Evolutionary conservation across 1,140 invertebrate species (phyloP).

Genomic region (Scaptomyza hsui): DNA sequence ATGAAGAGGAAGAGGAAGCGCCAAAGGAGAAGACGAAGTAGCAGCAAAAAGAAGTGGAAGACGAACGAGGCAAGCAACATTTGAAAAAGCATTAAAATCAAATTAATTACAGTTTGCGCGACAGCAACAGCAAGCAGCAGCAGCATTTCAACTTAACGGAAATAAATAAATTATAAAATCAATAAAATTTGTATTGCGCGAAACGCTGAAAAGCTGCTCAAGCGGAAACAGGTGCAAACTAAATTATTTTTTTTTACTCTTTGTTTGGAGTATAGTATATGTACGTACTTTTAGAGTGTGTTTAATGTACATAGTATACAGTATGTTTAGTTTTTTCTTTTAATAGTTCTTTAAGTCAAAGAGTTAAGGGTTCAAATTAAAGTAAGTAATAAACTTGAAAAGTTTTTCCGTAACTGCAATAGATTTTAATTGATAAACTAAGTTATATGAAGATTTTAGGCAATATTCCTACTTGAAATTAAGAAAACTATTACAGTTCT

Average conservation of each 20-base stretch:
- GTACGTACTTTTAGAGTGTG: no score
- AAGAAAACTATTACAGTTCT: no score
- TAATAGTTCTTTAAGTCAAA: no score
- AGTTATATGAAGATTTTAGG: no score
- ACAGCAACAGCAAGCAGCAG: conserved; percentile 34
- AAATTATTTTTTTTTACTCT: background rate
- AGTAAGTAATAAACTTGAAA: no score
- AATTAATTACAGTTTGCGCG: conserved; percentile 76
- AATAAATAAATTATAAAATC: conserved; percentile 82
- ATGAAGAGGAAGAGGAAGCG: background rate
- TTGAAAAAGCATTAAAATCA: conserved; percentile 81
- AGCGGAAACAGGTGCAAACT: conserved; percentile 21
- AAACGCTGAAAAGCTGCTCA: conserved; percentile 20
- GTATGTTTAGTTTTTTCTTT: no score
- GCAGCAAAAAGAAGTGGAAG: background rate
- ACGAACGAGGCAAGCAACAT: conserved; percentile 31
- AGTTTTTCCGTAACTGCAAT: no score
- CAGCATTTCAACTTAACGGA: conserved; percentile 23
- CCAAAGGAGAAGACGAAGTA: background rate
- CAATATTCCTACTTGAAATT: no score
- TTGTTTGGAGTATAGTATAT: no score
- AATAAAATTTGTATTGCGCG: conserved; percentile 58
- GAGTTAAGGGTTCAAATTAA: no score
- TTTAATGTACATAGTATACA: no score
- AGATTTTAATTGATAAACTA: no score